phyloP scores from a whole-genome alignment of 2,113 vertebrate genomes.

The Callipepla squamata region DNA sequence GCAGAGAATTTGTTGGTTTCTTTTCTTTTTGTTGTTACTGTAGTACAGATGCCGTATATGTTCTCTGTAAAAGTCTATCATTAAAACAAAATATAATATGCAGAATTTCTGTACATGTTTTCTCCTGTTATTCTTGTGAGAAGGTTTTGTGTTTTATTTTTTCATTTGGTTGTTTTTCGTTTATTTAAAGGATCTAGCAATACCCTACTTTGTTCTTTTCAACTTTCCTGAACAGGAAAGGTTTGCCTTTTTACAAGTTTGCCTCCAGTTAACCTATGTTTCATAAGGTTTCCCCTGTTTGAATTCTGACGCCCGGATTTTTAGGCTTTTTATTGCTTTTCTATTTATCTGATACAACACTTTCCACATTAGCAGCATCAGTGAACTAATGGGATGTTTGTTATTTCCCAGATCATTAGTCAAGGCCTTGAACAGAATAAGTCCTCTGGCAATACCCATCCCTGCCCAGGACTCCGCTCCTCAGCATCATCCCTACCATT shows the following conservation, averaged over 20 bases:
- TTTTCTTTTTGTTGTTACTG: neutral
- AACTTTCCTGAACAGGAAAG: neutral
- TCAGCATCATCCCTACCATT: neutral
- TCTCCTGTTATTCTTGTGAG: neutral
- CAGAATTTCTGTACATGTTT: neutral
- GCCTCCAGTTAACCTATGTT: neutral
- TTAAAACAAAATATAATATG: neutral
- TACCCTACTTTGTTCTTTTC: neutral
- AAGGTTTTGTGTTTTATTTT: neutral
- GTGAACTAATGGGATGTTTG: constrained; percentile 29
- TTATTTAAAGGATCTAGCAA: neutral
- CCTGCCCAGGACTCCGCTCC: neutral
- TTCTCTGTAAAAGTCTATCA: neutral
- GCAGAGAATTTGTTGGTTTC: neutral
- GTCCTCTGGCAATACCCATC: neutral
- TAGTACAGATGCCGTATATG: neutral
- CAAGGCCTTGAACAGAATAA: neutral
- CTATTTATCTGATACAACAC: neutral
- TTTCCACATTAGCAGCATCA: constrained; percentile 39
- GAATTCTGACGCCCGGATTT: neutral
- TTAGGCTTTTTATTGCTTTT: neutral
- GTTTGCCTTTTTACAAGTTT: neutral
- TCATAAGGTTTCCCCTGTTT: neutral
- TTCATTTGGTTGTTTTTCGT: too few species aligned
- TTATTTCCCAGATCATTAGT: neutral